Conservation (phyloP, 1,140 invertebrate genomes). For the Battus philenor region DNA sequence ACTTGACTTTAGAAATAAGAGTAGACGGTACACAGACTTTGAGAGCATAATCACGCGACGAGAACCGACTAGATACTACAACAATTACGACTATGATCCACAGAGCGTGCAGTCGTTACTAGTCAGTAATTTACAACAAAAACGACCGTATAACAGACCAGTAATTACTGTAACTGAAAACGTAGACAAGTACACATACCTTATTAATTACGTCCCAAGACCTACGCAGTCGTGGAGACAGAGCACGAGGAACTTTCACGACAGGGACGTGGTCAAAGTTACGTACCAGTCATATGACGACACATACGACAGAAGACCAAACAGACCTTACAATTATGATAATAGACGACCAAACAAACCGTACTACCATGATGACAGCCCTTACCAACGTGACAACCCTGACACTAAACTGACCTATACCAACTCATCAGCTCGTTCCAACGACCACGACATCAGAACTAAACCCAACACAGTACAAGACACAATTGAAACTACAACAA, state of each 20-base stretch:
- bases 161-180: conserved; percentile 67
- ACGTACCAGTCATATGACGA: conserved; percentile 66
- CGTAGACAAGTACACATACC: conserved; percentile 64
- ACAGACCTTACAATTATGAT: conserved; percentile 45
- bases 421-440: conserved; percentile 54
- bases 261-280: conserved; percentile 65
- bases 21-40: conserved; percentile 48
- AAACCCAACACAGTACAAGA: conserved; percentile 25
- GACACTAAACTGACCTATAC: conserved; percentile 25
- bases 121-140: conserved; percentile 56
- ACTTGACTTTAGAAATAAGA: conserved; percentile 75
- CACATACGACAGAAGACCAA: conserved; percentile 60
- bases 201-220: conserved; percentile 67
- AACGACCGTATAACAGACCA: conserved; percentile 59
- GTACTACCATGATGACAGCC: conserved; percentile 46
- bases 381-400: conserved; percentile 41
- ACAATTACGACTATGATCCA: conserved; percentile 51
- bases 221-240: conserved; percentile 61
- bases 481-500: conserved; percentile 44
- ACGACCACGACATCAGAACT: conserved; percentile 34
- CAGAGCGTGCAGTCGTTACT: conserved; percentile 63
- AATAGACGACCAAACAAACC: conserved; percentile 58
- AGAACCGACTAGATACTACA: conserved; percentile 38
- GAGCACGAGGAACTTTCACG: conserved; percentile 44
- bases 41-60: conserved; percentile 34